Base-by-base conservation (phyloP, 2,113 vertebrate species). In the Myotis yumanensis region DNA sequence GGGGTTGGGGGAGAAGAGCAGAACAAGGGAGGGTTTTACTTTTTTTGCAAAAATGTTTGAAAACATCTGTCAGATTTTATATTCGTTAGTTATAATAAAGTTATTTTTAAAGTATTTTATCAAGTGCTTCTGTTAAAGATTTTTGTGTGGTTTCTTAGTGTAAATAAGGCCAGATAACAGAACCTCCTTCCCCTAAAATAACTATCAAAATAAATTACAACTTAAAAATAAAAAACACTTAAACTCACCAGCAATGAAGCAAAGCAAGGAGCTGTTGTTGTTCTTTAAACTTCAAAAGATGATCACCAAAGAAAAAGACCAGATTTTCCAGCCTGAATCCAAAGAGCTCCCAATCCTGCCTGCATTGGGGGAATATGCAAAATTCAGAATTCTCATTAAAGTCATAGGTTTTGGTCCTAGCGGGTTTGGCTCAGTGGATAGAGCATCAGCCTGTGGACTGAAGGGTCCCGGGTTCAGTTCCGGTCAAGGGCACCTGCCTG, bases 81-180 rank as follows among this genome's bases (percentile, higher is more conserved):
- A 98, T 96, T 95, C 92, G 18, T 98, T 98, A 98, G 95, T 96
- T 97, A 97, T 86, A 98, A 98, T 98, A 98, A 98, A 98, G 95
- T 97, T 98, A 98, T 98, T 98, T 97, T 98, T 97, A 96, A 98
- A 98, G 88, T 93, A 97, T 96, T 95, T 96, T 90, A 87, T 96
- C 76, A 90, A 90, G 72, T 73, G 86, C 15, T 90, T 81, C 80
- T 95, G 40, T 89, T 72, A 84, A 86, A 81, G 30, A 22, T 52
- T 73, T 94, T 89, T 57, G 32, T 89, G 59, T 96, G 75, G 16
- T 16, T 89, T 91, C 73, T 66, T 18, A 81, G 77, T 43, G 40
- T 87, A 75, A 71, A 51, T 82, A 71, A 82, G 37, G 3, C 52
- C 84, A 72, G 30, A 64, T 88, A 64, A 90, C 77, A 93, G 73